These are phyloP conservation scores for Plagodis pulveraria DNA, from an alignment of 2,888 invertebrate genomes.

Conservation along the genomic window DNA sequence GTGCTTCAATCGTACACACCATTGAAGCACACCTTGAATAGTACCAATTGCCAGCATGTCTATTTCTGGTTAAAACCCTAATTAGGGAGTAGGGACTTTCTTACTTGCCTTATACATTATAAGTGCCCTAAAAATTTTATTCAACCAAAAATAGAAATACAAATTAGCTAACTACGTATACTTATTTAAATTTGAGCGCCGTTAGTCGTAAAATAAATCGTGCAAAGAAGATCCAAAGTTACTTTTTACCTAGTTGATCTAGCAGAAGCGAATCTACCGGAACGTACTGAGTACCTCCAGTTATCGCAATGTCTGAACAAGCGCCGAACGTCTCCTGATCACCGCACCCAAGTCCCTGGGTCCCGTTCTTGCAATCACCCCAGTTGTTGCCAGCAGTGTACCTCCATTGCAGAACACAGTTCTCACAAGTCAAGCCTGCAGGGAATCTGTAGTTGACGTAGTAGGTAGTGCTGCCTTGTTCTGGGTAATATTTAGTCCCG, in stretches of 20 bases:
- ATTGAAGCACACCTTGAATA: too few species aligned
- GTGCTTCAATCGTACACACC: too few species aligned
- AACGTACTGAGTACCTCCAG: conserved; percentile 17
- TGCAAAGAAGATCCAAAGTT: neutral
- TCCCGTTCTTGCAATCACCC: conserved; percentile 89
- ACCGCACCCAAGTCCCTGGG: conserved; percentile 92
- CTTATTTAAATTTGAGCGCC: neutral
- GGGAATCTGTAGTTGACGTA: conserved; percentile 87
- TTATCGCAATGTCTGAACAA: conserved; percentile 91
- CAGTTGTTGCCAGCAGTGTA: conserved; percentile 94
- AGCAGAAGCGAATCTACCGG: conserved; percentile 25
- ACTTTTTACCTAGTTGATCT: conserved; percentile 28
- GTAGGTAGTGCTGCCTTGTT: conserved; percentile 87
- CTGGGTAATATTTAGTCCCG: conserved; percentile 87
- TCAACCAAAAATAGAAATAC: too few species aligned
- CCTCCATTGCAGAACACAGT: conserved; percentile 94
- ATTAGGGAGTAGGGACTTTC: too few species aligned
- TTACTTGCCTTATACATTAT: too few species aligned
- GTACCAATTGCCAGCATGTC: too few species aligned
- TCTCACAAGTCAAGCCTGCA: conserved; percentile 87
- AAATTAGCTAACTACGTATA: too few species aligned
- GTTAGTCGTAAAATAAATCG: conserved; percentile 1
- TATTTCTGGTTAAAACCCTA: too few species aligned
- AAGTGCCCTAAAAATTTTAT: too few species aligned
- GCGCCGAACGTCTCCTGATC: conserved; percentile 94